Evolutionary conservation across 1,140 invertebrate genomes (phyloP).

Genomic region (Drosophila aff.): DNA sequence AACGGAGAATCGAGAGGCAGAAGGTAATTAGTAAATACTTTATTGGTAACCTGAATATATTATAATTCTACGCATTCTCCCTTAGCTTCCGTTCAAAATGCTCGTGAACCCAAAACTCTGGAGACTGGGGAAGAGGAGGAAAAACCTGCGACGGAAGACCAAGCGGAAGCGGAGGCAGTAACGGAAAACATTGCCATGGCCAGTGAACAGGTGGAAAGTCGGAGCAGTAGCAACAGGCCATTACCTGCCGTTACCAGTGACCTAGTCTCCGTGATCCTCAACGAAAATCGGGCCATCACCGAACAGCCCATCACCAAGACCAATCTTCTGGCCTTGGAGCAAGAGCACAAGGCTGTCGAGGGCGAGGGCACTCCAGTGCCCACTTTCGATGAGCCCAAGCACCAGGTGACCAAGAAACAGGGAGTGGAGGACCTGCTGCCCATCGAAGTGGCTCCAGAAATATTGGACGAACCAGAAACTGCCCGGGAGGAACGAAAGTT

Average conservation of each 20-base stretch:
- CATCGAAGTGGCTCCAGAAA: constrained; percentile 24
- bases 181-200: constrained; percentile 18
- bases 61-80: background rate
- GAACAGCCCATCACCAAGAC: constrained; percentile 65
- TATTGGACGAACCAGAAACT: constrained; percentile 9
- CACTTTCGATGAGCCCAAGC: constrained; percentile 54
- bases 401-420: constrained; percentile 72
- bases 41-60: background rate
- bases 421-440: constrained; percentile 61
- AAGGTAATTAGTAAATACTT: constrained; percentile 25
- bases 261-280: constrained; percentile 59
- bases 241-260: constrained; percentile 15
- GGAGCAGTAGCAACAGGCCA: too few relatives aligned
- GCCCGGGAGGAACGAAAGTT: constrained; percentile 11
- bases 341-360: constrained; percentile 44
- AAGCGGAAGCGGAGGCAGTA: constrained; percentile 2
- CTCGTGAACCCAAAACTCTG: constrained; percentile 63
- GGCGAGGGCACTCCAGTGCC: constrained; percentile 21
- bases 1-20: constrained; percentile 12
- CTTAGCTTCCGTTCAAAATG: constrained; percentile 30
- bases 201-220: constrained; percentile 22
- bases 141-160: background rate
- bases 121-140: constrained; percentile 5
- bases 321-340: constrained; percentile 55
- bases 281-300: constrained; percentile 67